Conservation (phyloP, 2,797 vertebrate species). For the Thunnus albacares region DNA sequence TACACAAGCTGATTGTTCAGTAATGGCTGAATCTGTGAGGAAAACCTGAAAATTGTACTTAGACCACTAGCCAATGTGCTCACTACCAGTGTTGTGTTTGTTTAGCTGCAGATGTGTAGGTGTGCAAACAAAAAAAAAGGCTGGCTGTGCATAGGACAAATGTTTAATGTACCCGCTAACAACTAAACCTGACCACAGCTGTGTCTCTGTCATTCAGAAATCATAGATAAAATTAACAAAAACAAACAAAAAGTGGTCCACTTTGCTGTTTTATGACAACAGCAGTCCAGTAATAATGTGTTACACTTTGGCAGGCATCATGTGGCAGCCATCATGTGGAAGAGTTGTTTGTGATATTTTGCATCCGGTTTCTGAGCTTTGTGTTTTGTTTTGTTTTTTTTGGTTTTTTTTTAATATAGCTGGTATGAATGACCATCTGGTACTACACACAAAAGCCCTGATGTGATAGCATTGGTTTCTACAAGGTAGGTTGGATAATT, state of each 20-base stretch:
- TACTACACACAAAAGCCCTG: constrained; percentile 23
- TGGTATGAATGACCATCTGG: constrained; percentile 51
- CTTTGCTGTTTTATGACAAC: too few relatives aligned
- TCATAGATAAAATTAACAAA: background rate
- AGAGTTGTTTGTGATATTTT: too few relatives aligned
- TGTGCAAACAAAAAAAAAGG: background rate
- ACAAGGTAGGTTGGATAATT: constrained; percentile 20
- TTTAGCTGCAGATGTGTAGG: background rate
- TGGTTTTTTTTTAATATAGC: background rate
- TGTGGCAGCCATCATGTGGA: background rate
- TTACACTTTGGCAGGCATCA: background rate
- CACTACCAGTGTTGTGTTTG: background rate
- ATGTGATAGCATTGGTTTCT: constrained; percentile 35
- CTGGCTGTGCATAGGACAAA: too few relatives aligned
- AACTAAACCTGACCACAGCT: background rate
- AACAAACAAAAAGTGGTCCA: background rate
- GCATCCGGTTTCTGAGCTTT: too few relatives aligned
- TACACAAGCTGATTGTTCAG: constrained; percentile 28
- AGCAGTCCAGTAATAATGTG: background rate
- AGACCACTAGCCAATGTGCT: background rate
- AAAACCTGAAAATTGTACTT: background rate
- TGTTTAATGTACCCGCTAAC: background rate
- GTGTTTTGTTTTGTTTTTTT: background rate
- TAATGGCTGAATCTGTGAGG: constrained; percentile 20
- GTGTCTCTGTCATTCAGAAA: background rate